Conservation (phyloP, 2,797 vertebrate species). For the Pogoniulus pusillus region DNA sequence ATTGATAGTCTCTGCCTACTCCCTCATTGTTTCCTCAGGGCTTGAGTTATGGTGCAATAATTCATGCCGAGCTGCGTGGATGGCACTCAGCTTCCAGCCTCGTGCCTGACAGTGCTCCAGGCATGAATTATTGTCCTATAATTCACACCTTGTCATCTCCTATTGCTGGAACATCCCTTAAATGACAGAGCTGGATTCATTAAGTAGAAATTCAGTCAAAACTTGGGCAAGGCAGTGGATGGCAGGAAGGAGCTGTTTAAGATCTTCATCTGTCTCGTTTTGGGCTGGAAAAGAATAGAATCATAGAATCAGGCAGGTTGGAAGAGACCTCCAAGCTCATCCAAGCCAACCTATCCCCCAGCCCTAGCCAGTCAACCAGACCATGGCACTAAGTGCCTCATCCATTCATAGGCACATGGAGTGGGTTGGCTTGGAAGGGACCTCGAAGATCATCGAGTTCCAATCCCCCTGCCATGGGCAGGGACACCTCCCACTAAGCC, state of each 20-base stretch:
- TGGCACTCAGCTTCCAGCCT: background rate
- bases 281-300: background rate
- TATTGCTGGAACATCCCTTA: constrained; percentile 73
- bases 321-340: too few species aligned
- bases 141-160: constrained; percentile 74
- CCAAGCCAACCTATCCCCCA: too few species aligned
- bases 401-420: too few species aligned
- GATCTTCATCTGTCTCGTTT: background rate
- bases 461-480: too few species aligned
- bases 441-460: too few species aligned
- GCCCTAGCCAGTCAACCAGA: too few species aligned
- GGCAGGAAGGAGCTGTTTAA: constrained; percentile 44
- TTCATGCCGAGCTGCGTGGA: constrained; percentile 23
- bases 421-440: too few species aligned
- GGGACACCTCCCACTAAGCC: too few species aligned
- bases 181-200: constrained; percentile 76
- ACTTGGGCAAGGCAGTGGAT: constrained; percentile 44
- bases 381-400: too few species aligned
- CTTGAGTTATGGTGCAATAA: constrained; percentile 25
- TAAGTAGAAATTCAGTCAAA: constrained; percentile 76
- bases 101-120: constrained; percentile 49
- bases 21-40: background rate
- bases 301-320: too few species aligned
- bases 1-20: background rate
- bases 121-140: constrained; percentile 68